Conservation (phyloP, 2,113 vertebrate species). For the Gallinago paraguaiae region DNA sequence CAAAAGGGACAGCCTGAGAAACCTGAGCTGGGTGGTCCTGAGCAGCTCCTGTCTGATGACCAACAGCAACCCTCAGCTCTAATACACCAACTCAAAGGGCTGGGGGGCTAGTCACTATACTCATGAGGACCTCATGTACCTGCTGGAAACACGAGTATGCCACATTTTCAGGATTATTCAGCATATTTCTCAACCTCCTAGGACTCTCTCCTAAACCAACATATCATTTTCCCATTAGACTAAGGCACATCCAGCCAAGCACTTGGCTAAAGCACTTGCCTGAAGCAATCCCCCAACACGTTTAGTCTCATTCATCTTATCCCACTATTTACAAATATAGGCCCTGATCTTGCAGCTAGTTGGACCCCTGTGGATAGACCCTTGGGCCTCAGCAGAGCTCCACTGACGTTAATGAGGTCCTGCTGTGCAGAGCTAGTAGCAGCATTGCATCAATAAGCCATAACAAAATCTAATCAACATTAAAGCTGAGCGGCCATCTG, state of each 20-base stretch:
- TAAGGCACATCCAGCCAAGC: not conserved
- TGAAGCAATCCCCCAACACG: not conserved
- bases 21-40: not conserved
- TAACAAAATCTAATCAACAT: not conserved
- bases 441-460: conserved; percentile 13
- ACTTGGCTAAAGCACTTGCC: not conserved
- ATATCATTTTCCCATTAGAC: not conserved
- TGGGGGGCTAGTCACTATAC: rapidly evolving
- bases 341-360: not conserved
- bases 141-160: not conserved
- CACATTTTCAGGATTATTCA: not conserved
- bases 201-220: not conserved
- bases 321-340: not conserved
- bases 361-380: not conserved
- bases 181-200: not conserved
- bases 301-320: not conserved
- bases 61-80: not conserved
- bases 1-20: not conserved
- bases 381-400: not conserved
- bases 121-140: rapidly evolving
- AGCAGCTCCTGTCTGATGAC: not conserved
- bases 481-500: not conserved
- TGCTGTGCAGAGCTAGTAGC: not conserved
- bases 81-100: no score
- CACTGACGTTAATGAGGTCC: not conserved